Base-by-base conservation (phyloP, 2,888 invertebrate species). In the Phaonia tiefii region DNA sequence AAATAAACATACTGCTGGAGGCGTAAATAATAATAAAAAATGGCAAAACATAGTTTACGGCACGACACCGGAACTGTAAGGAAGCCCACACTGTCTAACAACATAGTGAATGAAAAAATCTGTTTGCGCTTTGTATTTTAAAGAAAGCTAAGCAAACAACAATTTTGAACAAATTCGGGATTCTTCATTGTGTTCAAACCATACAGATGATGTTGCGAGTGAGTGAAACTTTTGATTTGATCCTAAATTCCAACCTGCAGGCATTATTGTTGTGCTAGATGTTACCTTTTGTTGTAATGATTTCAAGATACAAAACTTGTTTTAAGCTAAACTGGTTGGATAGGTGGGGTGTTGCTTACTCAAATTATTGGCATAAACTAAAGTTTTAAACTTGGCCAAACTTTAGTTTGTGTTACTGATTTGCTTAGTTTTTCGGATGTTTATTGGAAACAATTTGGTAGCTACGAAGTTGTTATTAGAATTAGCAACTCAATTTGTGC, bases 281-380 rank as follows among this genome's bases (percentile, higher is more conserved):
- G 10, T 60, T 39, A 10, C 20, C 39, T 31, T 31, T 15, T 58
- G 58, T 42, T 63, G 63, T 63, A 63, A 63, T 31, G 26, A 42
- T 13, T 22, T 26, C 20, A 42, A 22, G 22, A 39, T 63, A 42
- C 42, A 63, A 63, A 63, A 63, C 63, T 63, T 63, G 63, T 63
- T 63, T 63, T 22, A 63, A 11, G 3, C 13, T 37, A 63, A 63
- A 63, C 63, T 63, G 63, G 63, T 54, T 54, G 54, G 11, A 51
- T 51, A 5, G 51, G 2, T 60, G 13, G 60, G 10, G 37, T 31
- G 42, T 37, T 42, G 20, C n/a, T 42, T 60, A n/a, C n/a, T n/a
- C n/a, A n/a, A n/a, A n/a, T n/a, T n/a, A 39, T 60, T 39, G 51
- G 17, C 20, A 42, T 42, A 17, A 8, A 31, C 31, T 20, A 51